phyloP scores from a whole-genome alignment of 2,113 vertebrate species.

The Chiloscyllium plagiosum region DNA sequence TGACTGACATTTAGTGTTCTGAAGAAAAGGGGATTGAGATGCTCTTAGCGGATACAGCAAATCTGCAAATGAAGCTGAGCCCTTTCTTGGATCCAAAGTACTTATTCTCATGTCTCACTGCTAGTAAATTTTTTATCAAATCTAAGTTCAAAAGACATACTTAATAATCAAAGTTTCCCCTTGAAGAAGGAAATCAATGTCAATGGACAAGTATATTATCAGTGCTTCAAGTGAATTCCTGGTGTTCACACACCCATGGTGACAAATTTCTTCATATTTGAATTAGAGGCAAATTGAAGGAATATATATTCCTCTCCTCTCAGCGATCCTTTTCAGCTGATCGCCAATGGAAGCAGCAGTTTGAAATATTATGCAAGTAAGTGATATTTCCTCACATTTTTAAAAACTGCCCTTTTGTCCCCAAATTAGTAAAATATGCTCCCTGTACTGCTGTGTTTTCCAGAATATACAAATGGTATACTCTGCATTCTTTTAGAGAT shows the following conservation, averaged over 20 bases:
- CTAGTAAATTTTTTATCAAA: not conserved
- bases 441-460: not conserved
- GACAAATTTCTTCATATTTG: not conserved
- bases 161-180: not conserved
- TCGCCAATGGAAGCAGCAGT: not conserved
- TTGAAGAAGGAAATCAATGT: not conserved
- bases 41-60: not conserved
- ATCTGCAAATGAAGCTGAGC: not conserved
- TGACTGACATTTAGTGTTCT: constrained; percentile 8
- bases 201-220: not conserved
- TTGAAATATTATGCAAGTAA: not conserved
- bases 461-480: too few species aligned
- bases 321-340: not conserved
- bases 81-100: not conserved
- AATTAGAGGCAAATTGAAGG: not conserved
- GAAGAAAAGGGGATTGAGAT: not conserved
- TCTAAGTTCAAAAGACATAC: not conserved
- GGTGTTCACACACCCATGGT: not conserved
- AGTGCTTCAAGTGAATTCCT: too few species aligned
- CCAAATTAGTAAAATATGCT: not conserved
- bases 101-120: not conserved
- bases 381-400: not conserved
- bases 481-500: not conserved
- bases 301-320: not conserved
- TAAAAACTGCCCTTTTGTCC: not conserved